Evolutionary conservation across 2,888 invertebrate genomes (phyloP).

Genomic region (Andrena flavipes): DNA sequence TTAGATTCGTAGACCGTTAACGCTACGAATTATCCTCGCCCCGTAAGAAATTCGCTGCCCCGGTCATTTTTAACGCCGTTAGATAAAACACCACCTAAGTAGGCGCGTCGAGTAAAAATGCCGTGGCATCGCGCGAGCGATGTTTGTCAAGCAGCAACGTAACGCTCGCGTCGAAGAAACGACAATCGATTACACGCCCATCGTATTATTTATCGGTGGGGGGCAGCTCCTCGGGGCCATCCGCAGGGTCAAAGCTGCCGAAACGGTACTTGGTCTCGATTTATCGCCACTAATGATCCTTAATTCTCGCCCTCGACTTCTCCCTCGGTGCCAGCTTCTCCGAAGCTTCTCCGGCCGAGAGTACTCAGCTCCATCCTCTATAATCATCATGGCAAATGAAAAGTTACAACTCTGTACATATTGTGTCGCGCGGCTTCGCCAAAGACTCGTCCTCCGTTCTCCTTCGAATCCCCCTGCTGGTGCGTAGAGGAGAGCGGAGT

Average conservation of each 20-base stretch:
- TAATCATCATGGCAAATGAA: constrained; percentile 22
- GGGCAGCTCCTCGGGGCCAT: constrained; percentile 22
- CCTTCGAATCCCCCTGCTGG: too few species aligned
- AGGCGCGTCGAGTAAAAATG: not conserved
- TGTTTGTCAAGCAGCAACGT: not conserved
- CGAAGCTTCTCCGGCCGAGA: constrained; percentile 2
- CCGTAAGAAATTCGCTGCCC: not conserved
- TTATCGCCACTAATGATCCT: constrained; percentile 65
- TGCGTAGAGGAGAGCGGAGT: too few species aligned
- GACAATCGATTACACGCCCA: constrained; percentile 46
- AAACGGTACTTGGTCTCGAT: constrained; percentile 60
- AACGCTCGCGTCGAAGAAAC: constrained; percentile 6
- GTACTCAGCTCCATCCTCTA: not conserved
- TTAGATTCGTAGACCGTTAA: too few species aligned
- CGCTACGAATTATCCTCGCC: not conserved
- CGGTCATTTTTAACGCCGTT: not conserved
- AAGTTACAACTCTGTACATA: not conserved
- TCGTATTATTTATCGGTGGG: constrained; percentile 50
- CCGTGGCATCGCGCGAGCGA: not conserved
- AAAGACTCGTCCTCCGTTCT: not conserved
- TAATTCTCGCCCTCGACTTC: constrained; percentile 54
- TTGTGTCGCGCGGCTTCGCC: not conserved
- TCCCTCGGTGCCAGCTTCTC: constrained; percentile 11
- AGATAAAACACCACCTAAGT: too few species aligned
- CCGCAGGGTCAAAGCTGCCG: constrained; percentile 43